Evolutionary conservation across 2,113 vertebrate genomes (phyloP).

Genomic region (Paradoxurus hermaphroditus): DNA sequence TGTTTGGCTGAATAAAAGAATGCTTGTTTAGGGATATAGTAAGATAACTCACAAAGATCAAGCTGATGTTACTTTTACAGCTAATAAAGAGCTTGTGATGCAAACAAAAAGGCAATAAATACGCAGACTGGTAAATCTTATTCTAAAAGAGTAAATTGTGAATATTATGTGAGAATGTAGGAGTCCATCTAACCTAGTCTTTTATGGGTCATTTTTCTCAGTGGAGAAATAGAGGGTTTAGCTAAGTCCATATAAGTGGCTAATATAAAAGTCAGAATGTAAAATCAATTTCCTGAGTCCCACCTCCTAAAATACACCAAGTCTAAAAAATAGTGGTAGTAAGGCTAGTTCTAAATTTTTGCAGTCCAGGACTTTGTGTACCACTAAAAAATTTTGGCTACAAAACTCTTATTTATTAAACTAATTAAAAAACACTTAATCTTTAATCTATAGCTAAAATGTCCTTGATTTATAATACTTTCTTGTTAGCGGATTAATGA

Average conservation of each 20-base stretch:
- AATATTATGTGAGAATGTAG: background rate
- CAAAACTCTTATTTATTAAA: constrained; percentile 4
- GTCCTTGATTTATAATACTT: constrained; percentile 5
- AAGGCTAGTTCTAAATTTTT: background rate
- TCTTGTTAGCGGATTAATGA: constrained; percentile 28
- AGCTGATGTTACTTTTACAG: background rate
- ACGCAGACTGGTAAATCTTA: background rate
- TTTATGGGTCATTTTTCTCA: background rate
- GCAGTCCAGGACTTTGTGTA: background rate
- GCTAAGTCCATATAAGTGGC: background rate
- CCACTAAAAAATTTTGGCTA: background rate
- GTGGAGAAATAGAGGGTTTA: background rate
- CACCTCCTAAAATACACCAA: background rate
- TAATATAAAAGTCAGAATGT: background rate
- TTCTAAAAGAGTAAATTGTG: background rate
- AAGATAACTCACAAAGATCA: background rate
- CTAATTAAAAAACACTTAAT: constrained; percentile 5
- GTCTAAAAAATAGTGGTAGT: background rate
- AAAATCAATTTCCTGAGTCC: background rate
- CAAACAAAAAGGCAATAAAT: background rate
- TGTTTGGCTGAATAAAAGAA: background rate
- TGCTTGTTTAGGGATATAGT: background rate
- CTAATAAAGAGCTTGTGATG: background rate
- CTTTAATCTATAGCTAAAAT: constrained; percentile 33
- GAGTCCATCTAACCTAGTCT: background rate